Percentiles rank a stretch among this genome's conserved stretches.
Conservation (phyloP, 2,113 vertebrate genomes). For the Hucho hucho region DNA sequence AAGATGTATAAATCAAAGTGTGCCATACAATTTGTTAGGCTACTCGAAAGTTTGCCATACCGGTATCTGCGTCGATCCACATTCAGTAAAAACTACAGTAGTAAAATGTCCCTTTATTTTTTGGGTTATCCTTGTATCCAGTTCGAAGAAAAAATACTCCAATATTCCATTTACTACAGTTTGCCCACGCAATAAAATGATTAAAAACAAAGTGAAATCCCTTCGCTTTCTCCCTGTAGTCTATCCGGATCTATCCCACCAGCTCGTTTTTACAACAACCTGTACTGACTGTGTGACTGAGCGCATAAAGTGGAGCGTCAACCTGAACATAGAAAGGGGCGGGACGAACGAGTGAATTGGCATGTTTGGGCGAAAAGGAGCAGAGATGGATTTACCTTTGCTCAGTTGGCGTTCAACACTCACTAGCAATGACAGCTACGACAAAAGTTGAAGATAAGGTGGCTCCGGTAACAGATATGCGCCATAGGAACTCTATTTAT, state of each 20-base stretch:
- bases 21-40: background rate
- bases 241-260: background rate
- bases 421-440: background rate
- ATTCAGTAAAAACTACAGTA: background rate
- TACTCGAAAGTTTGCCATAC: background rate
- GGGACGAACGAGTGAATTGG: background rate
- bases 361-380: background rate
- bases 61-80: background rate
- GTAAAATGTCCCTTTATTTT: background rate
- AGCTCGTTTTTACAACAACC: background rate
- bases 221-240: background rate
- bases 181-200: background rate
- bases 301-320: background rate
- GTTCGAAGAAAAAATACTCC: background rate
- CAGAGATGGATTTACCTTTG: background rate
- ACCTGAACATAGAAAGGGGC: background rate
- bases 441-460: background rate
- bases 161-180: conserved; percentile 1
- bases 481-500: background rate
- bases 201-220: background rate
- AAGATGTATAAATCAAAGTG: background rate
- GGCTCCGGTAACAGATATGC: background rate
- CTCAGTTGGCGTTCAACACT: background rate
- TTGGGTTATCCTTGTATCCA: background rate
- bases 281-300: background rate